Evolutionary conservation across 1,140 invertebrate genomes (phyloP), one percentile per base, ranked within the genome.

Genomic region (Bombus balteatus): DNA sequence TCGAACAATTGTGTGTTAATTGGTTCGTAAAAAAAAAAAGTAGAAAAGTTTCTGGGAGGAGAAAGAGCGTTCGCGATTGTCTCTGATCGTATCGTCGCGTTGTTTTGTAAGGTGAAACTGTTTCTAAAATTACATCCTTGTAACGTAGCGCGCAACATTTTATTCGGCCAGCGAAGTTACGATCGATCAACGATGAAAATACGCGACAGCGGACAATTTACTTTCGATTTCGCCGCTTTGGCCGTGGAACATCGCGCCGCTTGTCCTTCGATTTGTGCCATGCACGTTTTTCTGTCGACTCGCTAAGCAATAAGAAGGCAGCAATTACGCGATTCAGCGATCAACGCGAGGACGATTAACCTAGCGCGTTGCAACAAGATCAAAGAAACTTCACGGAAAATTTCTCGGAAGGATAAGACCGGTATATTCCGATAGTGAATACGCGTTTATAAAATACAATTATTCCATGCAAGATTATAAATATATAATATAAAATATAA

Each of bases 221-320:
- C 82, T 80, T 85, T 87, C 82, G 74, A 85, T 84, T 87, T 81
- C 79, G 43, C 83, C 72, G 57, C 76, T 80, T 81, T 82, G 79
- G 70, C 71, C 32, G 32, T 2, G 43, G 53, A 28, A 70, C 65
- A 39, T 65, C 57, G 62, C 1, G 13, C 43, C 37, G 22, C 15
- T 57, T 62, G 25, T 47, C 37, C 75, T 77, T 68, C 65, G 41
- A 28, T 43, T 66, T 18, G 28, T n/a, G 9, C 37, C 5, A 15
- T 9, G 41, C 68, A 25, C 25, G 34, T 10, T 57, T 53, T 81
- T 62, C 28, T 34, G 2, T 72, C n/a, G 10, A 32, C 3, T n/a
- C 12, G 6, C 15, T 4, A 34, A 43, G 6, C 9, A 22, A 68
- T 9, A 32, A 68, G 66, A 9, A 25, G 13, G 8, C 15, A 43